Evolutionary conservation across 2,888 invertebrate genomes (phyloP).

Genomic region (Drosophila meridionalis): DNA sequence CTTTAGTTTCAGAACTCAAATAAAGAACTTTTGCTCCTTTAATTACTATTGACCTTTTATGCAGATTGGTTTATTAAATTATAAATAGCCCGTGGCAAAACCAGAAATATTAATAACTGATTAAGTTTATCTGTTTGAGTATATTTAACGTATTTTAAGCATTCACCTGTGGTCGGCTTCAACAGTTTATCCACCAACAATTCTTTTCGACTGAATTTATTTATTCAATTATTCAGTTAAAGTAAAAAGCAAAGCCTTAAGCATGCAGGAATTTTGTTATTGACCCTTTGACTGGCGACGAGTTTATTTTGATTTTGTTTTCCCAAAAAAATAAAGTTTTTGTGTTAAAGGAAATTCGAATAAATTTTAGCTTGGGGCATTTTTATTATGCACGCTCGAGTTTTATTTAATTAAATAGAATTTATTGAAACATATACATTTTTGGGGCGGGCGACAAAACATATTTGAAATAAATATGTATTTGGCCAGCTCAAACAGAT

Average conservation of each 20-base stretch:
- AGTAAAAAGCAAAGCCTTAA: neutral
- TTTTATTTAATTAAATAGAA: constrained; percentile 4
- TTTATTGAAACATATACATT: neutral
- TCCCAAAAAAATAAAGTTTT: neutral
- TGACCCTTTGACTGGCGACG: neutral
- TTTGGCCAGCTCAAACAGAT: neutral
- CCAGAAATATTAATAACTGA: no score
- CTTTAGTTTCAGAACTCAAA: no score
- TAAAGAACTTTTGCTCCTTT: no score
- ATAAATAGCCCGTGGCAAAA: no score
- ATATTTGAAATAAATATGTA: constrained; percentile 11
- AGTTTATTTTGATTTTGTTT: constrained; percentile 1
- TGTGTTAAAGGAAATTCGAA: neutral
- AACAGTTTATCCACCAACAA: no score
- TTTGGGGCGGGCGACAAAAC: neutral
- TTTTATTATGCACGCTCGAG: neutral
- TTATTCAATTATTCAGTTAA: neutral
- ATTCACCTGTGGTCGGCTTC: no score
- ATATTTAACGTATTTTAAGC: no score
- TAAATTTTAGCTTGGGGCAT: neutral
- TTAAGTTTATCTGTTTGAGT: no score
- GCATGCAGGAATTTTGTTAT: neutral
- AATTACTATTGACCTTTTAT: no score
- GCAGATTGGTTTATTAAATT: no score
- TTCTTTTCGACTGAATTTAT: neutral